These are phyloP conservation scores for Drosophila borborema DNA, from an alignment of 2,888 invertebrate genomes.

Conservation along the genomic window DNA sequence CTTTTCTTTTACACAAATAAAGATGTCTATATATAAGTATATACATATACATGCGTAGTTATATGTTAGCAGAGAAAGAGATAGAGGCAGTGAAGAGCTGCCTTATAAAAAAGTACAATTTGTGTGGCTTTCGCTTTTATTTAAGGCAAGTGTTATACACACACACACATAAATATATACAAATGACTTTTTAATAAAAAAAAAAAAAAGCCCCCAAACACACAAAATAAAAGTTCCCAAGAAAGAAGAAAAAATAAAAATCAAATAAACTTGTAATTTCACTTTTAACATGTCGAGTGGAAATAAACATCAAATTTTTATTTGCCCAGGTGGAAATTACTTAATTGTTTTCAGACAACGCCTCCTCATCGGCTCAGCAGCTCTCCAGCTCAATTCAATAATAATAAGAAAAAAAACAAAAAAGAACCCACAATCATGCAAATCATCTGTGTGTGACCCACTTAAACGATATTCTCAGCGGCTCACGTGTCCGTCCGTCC, in stretches of 20 bases:
- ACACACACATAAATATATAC: conserved; percentile 27
- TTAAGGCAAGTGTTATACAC: conserved; percentile 54
- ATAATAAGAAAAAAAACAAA: conserved; percentile 1
- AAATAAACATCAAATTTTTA: conserved; percentile 63
- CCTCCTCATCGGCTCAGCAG: conserved; percentile 10
- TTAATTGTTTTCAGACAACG: conserved; percentile 62
- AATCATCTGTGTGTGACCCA: conserved; percentile 71
- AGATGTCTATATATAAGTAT: conserved; percentile 32
- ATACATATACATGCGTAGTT: conserved; percentile 13
- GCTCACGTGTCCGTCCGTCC: conserved; percentile 36
- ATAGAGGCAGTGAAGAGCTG: conserved; percentile 9
- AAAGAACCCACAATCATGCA: conserved; percentile 59
- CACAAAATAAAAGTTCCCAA: conserved; percentile 39
- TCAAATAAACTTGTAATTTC: conserved; percentile 66
- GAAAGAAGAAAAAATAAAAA: conserved; percentile 20
- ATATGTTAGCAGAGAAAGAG: conserved; percentile 6
- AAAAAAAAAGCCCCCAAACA: conserved; percentile 29
- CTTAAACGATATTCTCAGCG: conserved; percentile 52
- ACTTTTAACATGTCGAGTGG: conserved; percentile 69
- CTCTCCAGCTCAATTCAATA: conserved; percentile 2
- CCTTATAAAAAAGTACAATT: conserved; percentile 52
- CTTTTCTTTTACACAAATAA: conserved; percentile 76
- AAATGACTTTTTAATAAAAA: conserved; percentile 67
- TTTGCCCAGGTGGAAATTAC: conserved; percentile 69
- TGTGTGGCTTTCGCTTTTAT: conserved; percentile 77